phyloP scores from a whole-genome alignment of 1,140 invertebrate genomes.

The Heliconius nattereri region DNA sequence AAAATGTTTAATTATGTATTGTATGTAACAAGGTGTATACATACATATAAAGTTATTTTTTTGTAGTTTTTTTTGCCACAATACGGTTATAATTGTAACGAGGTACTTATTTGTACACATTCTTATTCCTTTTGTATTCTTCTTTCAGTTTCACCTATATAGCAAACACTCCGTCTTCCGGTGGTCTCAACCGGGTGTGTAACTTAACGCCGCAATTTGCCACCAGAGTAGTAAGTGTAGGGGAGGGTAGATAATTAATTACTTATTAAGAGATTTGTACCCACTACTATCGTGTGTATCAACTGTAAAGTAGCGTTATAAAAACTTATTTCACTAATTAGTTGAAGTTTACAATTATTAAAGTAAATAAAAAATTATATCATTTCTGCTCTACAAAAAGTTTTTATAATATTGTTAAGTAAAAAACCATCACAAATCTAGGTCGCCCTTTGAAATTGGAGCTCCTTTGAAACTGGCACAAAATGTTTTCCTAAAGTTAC shows the following conservation, averaged over 20 bases:
- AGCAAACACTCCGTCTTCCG: no score
- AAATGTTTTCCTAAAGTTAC: constrained; percentile 17
- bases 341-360: not conserved
- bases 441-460: constrained; percentile 13
- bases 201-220: no score
- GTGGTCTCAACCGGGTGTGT: no score
- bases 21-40: not conserved
- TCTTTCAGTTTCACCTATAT: no score
- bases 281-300: no score
- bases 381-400: not conserved
- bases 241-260: no score
- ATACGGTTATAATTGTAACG: not conserved
- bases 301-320: no score
- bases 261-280: no score
- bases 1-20: not conserved
- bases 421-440: constrained; percentile 8
- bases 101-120: not conserved
- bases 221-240: no score
- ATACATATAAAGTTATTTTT: not conserved
- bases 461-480: constrained; percentile 11
- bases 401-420: not conserved
- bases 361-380: not conserved
- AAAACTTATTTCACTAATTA: no score
- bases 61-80: not conserved
- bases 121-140: no score